phyloP scores from a whole-genome alignment of 2,888 invertebrate species.

The Chydorus sphaericus region DNA sequence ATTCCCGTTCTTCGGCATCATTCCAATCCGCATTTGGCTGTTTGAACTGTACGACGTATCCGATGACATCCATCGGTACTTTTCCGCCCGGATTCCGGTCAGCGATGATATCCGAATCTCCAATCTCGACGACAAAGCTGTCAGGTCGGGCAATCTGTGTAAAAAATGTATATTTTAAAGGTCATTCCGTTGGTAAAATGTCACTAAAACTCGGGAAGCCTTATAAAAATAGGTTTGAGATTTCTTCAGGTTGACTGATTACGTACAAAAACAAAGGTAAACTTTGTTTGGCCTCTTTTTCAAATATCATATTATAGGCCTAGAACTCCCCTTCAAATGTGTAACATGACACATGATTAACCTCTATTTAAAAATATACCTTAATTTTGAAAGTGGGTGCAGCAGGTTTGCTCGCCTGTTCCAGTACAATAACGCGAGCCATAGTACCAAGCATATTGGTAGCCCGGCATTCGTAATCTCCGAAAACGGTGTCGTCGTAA shows the following conservation, averaged over 20 bases:
- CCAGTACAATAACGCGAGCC: conserved; percentile 34
- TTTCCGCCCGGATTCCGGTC: conserved; percentile 21
- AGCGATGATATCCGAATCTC: conserved; percentile 24
- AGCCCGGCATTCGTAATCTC: conserved; percentile 39
- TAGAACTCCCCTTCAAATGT: no score
- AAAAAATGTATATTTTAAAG: no score
- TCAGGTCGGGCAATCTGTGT: conserved; percentile 11
- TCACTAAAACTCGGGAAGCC: no score
- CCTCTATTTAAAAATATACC: conserved; percentile 3
- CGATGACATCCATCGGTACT: conserved; percentile 16
- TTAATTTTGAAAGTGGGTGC: conserved; percentile 28
- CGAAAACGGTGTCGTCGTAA: conserved; percentile 25
- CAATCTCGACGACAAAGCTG: conserved; percentile 32
- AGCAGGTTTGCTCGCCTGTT: conserved; percentile 38
- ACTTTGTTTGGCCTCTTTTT: no score
- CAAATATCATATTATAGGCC: no score
- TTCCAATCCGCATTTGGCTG: conserved; percentile 18
- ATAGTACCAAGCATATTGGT: conserved; percentile 36
- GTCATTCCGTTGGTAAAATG: no score
- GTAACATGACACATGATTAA: no score
- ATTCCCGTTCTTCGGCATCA: conserved; percentile 16
- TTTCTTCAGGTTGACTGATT: no score
- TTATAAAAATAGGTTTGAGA: no score
- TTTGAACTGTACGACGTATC: conserved; percentile 20
- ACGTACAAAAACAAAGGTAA: no score